Base-by-base conservation (phyloP, 2,888 invertebrate genomes). In the Hirtodrosophila cameraria region DNA sequence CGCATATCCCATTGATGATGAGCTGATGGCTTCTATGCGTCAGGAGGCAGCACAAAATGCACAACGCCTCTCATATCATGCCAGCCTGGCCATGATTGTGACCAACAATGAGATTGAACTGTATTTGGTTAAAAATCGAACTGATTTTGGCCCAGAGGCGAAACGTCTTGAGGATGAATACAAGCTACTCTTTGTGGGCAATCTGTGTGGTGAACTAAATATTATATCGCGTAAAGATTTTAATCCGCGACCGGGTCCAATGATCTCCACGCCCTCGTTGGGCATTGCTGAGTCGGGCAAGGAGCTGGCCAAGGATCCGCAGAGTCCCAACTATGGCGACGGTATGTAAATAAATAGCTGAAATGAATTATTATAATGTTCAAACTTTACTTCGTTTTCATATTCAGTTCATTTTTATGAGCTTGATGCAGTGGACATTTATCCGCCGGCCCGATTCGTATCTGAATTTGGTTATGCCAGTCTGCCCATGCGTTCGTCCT, bases 381-480 rank as follows among this genome's bases (percentile, higher is more conserved):
- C 7, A 25, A 1, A 5, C 0, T 15, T 12, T 6, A 1, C 2
- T 8, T n/a, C 11, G 6, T 3, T 2, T 30, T 9, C 6, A 3
- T 13, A 9, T 5, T 30, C 76, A 95, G 95, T 96, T 6, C 99
- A 99, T 88, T 96, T 94, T 88, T 99, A 99, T 90, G 95, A 96
- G 77, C 97, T 98, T 81, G 62, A 94, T 96, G 91, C 95, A 74
- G 92, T 94, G 46, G 93, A 92, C 58, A 94, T 93, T 3, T 98
- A 95, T 89, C 96, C 96, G 0, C 92, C 93, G 12, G 94, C 97
- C 0, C 93, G 99, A 80, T 99, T 99, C 90, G 94, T 96, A 1
- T 98, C 98, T 0, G 99, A 99, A 90, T 99, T 97, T 86, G 99
- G 99, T 0, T 95, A 96, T 74, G 98, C 99, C 90, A 96, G 98